These are phyloP conservation scores for Oscheius sp. DNA, from an alignment of 2,888 invertebrate species.

Conservation along the genomic window DNA sequence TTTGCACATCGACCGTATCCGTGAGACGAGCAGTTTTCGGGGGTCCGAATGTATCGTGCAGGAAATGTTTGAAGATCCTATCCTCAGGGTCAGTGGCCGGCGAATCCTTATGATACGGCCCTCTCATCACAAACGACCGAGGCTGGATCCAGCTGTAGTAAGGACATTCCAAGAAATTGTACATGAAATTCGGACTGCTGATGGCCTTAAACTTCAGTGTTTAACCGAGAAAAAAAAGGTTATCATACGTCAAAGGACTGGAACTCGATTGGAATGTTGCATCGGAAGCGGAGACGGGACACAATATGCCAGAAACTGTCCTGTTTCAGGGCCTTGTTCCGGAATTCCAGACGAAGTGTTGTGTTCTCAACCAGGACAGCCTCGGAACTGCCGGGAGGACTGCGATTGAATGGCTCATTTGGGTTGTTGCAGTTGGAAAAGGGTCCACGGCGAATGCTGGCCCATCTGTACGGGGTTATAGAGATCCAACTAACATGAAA, in stretches of 20 bases:
- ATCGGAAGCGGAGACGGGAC: slow-evolving; percentile 53
- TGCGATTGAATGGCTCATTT: too few species aligned
- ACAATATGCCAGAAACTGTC: slow-evolving; percentile 39
- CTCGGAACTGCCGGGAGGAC: background rate
- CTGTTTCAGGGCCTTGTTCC: background rate
- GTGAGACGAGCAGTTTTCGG: background rate
- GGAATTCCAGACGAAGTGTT: slow-evolving; percentile 3
- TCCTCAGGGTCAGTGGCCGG: slow-evolving; percentile 21
- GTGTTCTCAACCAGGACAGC: slow-evolving; percentile 18
- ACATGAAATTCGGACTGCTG: background rate
- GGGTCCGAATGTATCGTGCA: background rate
- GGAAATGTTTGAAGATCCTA: background rate
- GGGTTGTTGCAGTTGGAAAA: too few species aligned
- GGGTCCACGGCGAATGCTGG: background rate
- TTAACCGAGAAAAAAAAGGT: background rate
- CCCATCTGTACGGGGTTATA: background rate
- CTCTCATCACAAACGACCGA: background rate
- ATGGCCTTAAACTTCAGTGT: too few species aligned
- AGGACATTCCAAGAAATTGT: background rate
- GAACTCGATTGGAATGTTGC: slow-evolving; percentile 54
- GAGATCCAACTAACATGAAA: background rate
- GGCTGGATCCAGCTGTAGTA: background rate
- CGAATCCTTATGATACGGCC: background rate
- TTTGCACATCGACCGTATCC: background rate
- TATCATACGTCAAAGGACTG: slow-evolving; percentile 16